phyloP scores from a whole-genome alignment of 2,113 vertebrate species.

The Percina caprodes region DNA sequence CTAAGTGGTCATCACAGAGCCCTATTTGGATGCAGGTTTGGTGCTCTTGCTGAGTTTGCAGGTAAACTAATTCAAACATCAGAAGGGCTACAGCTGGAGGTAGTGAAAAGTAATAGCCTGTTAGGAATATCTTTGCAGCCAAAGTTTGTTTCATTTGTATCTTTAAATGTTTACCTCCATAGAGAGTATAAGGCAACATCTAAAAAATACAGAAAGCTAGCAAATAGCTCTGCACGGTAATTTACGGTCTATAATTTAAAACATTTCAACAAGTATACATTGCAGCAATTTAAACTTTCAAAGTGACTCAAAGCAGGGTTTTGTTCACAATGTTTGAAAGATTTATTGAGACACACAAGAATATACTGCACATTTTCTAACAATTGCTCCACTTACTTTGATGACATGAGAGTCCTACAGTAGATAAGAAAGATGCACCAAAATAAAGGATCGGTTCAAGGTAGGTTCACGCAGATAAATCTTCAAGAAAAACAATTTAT shows the following conservation, averaged over 20 bases:
- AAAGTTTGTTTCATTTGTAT: conserved; percentile 4
- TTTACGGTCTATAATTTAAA: neutral
- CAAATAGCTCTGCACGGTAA: neutral
- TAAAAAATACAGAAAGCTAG: neutral
- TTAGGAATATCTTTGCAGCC: conserved; percentile 12
- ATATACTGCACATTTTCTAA: too few relatives aligned
- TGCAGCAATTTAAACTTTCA: neutral
- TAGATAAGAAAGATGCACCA: too few relatives aligned
- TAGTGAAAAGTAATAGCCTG: conserved; percentile 37
- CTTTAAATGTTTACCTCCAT: neutral
- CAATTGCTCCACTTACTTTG: too few relatives aligned
- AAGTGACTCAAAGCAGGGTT: too few relatives aligned
- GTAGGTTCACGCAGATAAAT: too few relatives aligned
- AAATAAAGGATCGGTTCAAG: too few relatives aligned
- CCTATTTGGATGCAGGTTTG: conserved; percentile 54
- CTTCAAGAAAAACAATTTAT: too few relatives aligned
- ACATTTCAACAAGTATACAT: neutral
- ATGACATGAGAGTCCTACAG: too few relatives aligned
- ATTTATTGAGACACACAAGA: too few relatives aligned
- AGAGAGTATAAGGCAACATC: neutral
- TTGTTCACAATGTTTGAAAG: too few relatives aligned
- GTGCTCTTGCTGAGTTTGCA: conserved; percentile 64
- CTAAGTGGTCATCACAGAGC: conserved; percentile 62
- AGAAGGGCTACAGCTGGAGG: conserved; percentile 52
- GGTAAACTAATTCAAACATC: conserved; percentile 66